Base-by-base conservation (phyloP, 2,113 vertebrate genomes). In the Ginglymostoma cirratum region DNA sequence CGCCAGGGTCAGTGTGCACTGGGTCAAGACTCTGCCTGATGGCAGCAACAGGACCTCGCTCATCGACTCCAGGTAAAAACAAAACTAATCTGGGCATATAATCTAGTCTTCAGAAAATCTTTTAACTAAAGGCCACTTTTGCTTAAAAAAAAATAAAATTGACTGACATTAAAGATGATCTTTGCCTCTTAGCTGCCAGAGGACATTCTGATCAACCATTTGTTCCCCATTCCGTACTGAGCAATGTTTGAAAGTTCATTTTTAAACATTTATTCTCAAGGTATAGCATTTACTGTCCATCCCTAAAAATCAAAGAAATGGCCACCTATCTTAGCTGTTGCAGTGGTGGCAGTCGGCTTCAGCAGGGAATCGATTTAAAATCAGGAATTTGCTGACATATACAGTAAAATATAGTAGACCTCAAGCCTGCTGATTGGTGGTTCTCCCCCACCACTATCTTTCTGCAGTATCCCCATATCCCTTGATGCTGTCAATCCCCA, bases 1-100 rank as follows among this genome's bases (percentile, higher is more conserved):
- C 0, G 99, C 98, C 83, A 97, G 98, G 23, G 98, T 99, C 97
- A 99, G 98, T 21, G 96, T 99, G 38, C 98, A 99, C 97, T 99
- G 98, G 98, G 98, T 99, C 96, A 98, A 98, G 27, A 93, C 96
- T 96, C 96, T 98, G 24, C 97, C 97, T 0, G 97, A 98, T 14
- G 98, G 98, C 61, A 98, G 98, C 97, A 99, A 99, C 97, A 97
- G 98, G 96, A 98, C 98, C 0, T 98, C 98, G 0, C 97, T 99
- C 96, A 96, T 99, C 2, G 99, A 99, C 96, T 99, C 99, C 96
- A 98, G 99, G 99, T 99, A 97, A 96, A 95, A 34, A 23, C 38
- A 14, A 34, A 34, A 61, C 15, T 90, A 61, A 61, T 61, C 3
- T 34, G 52, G 30, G 87, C 61, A 90, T 34, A 34, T 61, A 61